phyloP scores from a whole-genome alignment of 1,140 invertebrate species.

The Dendrolimus punctatus region DNA sequence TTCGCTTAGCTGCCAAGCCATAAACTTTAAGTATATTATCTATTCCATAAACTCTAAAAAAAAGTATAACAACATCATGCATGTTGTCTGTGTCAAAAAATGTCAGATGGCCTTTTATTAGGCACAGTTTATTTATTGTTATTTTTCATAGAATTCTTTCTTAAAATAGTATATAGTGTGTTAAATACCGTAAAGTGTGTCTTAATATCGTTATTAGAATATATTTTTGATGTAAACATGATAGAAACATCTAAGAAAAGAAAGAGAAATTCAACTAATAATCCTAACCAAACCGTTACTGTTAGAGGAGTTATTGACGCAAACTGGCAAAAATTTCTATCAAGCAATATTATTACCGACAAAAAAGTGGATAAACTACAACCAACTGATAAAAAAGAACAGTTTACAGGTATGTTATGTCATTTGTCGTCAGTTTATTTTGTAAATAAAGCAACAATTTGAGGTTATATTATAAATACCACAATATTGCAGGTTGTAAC shows the following conservation, averaged over 20 bases:
- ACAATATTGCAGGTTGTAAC: too few species aligned
- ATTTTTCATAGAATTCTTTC: slow-evolving; percentile 26
- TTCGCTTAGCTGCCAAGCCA: too few species aligned
- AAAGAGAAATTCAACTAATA: slow-evolving; percentile 27
- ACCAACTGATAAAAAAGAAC: slow-evolving; percentile 23
- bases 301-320: slow-evolving; percentile 44
- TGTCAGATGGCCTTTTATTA: slow-evolving; percentile 29
- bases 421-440: too few species aligned
- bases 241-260: slow-evolving; percentile 40
- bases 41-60: too few species aligned
- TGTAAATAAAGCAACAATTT: too few species aligned
- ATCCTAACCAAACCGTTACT: slow-evolving; percentile 32
- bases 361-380: slow-evolving; percentile 29
- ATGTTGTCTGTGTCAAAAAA: slow-evolving; percentile 18
- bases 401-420: slow-evolving; percentile 17
- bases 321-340: slow-evolving; percentile 62
- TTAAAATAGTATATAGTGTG: slow-evolving; percentile 19
- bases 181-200: slow-evolving; percentile 16
- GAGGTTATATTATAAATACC: too few species aligned
- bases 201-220: slow-evolving; percentile 22
- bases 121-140: slow-evolving; percentile 28
- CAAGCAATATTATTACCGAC: slow-evolving; percentile 39
- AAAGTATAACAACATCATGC: too few species aligned
- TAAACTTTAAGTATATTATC: too few species aligned
- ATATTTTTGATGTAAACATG: slow-evolving; percentile 43